Evolutionary conservation across 2,113 vertebrate genomes (phyloP).

Genomic region (Cardinalis cardinalis): DNA sequence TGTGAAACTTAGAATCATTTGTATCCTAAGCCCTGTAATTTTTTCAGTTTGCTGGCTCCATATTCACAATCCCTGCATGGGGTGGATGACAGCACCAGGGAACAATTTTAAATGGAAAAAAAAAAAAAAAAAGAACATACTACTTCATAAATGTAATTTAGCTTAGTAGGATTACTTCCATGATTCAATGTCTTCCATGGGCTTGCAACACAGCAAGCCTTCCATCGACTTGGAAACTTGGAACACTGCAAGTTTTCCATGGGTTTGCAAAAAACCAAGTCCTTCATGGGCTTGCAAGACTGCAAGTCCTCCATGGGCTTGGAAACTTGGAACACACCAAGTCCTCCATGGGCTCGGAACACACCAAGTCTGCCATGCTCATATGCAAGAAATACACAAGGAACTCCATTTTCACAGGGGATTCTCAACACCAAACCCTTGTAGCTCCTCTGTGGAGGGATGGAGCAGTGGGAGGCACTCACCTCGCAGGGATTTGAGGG

Average conservation of each 20-base stretch:
- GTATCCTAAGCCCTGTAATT: neutral
- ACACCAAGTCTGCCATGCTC: neutral
- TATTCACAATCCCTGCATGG: neutral
- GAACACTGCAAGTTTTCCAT: fast-evolving
- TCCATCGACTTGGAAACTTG: neutral
- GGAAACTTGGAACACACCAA: neutral
- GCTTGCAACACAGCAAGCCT: neutral
- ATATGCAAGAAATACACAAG: fast-evolving
- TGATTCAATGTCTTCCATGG: fast-evolving
- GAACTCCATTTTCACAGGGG: neutral
- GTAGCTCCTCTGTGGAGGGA: fast-evolving
- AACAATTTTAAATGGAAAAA: neutral
- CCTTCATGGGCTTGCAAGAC: neutral
- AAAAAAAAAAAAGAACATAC: neutral
- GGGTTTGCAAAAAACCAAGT: fast-evolving
- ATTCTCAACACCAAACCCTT: fast-evolving
- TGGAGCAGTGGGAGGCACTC: neutral
- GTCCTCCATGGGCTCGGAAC: fast-evolving
- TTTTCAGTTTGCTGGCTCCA: neutral
- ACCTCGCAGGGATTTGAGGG: slow-evolving; percentile 83
- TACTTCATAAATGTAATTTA: neutral
- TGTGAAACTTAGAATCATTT: neutral
- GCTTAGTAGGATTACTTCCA: neutral
- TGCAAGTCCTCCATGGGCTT: neutral
- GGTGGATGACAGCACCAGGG: neutral